Evolutionary conservation across 2,113 vertebrate species (phyloP).

Genomic region (Pollachius pollachius): DNA sequence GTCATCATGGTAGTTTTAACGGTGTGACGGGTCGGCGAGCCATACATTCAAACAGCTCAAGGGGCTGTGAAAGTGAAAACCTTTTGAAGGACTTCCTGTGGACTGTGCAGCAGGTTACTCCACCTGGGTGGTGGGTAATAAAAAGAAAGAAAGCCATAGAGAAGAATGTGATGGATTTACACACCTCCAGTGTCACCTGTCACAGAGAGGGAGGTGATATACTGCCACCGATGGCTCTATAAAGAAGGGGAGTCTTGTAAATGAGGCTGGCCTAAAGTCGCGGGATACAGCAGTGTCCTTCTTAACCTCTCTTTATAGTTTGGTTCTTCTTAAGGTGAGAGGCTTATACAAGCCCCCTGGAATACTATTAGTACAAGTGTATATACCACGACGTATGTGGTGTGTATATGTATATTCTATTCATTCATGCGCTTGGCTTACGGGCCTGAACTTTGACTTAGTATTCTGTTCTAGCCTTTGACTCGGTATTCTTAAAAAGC

Average conservation of each 20-base stretch:
- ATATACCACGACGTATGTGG: not conserved
- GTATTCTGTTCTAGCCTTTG: too few species aligned
- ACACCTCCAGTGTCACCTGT: slow-evolving; percentile 53
- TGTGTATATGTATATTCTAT: not conserved
- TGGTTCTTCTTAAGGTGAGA: slow-evolving; percentile 18
- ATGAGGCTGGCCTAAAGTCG: slow-evolving; percentile 31
- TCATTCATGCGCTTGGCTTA: too few species aligned
- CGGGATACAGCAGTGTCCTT: slow-evolving; percentile 21
- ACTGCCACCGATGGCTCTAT: slow-evolving; percentile 34
- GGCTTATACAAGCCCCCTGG: slow-evolving; percentile 21
- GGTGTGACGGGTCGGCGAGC: slow-evolving; percentile 42
- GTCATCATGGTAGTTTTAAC: slow-evolving; percentile 18
- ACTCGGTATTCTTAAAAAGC: too few species aligned
- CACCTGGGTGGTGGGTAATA: slow-evolving; percentile 48
- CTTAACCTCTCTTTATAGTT: slow-evolving; percentile 8
- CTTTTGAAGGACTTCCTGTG: slow-evolving; percentile 17
- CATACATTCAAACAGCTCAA: slow-evolving; percentile 32
- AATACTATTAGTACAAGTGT: too few species aligned
- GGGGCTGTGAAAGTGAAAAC: slow-evolving; percentile 22
- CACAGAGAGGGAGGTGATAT: slow-evolving; percentile 35
- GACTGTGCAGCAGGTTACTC: slow-evolving; percentile 21
- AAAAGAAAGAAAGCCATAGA: slow-evolving; percentile 38
- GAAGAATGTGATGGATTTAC: slow-evolving; percentile 49
- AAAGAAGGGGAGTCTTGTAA: slow-evolving; percentile 27
- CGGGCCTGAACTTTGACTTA: too few species aligned